Evolutionary conservation across 2,113 vertebrate genomes (phyloP), one percentile per base, ranked within the genome.

Genomic region (Phainopepla nitens): DNA sequence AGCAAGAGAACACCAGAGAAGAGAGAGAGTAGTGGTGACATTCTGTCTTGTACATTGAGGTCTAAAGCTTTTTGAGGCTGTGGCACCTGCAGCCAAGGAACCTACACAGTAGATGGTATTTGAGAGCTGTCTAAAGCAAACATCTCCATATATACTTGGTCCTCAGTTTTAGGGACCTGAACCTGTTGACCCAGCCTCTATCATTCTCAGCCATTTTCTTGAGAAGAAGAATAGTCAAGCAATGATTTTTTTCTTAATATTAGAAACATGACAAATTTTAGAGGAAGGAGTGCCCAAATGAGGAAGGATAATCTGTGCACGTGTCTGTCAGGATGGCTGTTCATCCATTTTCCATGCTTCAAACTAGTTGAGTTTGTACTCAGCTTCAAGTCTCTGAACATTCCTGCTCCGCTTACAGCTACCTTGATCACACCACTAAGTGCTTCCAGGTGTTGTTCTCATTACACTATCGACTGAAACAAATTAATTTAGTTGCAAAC

Each of bases 21-120:
- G 56, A 9, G 13, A 75, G 2, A 1, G 0, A 6, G 13, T 1
- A 44, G 15, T 6, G 66, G 16, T 39, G 76, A 71, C 8, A 54
- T 54, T 57, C 45, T 51, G 10, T 39, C 64, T 72, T 33, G 54
- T 47, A 1, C 33, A 4, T 3, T 5, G 25, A 14, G 7, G 5
- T 36, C 28, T 58, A 41, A 45, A 15, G 25, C 16, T 58, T 1
- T 0, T 10, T 36, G 39, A 76, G 39, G 25, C 51, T 23, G 5
- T 6, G 23, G 39, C 41, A 68, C 35, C 25, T 53, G 6, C 39
- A 61, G 47, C 50, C 87, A 73, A 73, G 61, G 7, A 22, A 4
- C 5, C 41, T 51, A 12, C 31, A 42, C 2, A 62, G 15, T 0
- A 82, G 9, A 10, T 28, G n/a, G 11, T 27, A 57, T 49, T 68